These are phyloP conservation scores for Orchesellides sinensis DNA, from an alignment of 2,888 invertebrate genomes.

Conservation along the genomic window DNA sequence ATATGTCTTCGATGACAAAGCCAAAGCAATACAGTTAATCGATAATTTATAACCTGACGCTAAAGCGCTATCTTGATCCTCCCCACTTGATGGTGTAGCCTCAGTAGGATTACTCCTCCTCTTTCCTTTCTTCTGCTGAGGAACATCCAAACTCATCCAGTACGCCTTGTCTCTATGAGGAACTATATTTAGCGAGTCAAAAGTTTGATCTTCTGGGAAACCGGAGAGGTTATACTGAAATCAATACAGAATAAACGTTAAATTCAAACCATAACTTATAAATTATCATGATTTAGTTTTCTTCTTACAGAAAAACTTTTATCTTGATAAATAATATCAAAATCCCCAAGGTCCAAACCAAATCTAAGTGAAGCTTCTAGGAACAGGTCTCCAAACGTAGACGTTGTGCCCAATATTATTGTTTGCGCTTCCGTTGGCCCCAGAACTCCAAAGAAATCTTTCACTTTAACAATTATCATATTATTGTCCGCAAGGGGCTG, in stretches of 20 bases:
- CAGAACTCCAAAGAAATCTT: conserved; percentile 64
- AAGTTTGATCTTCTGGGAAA: conserved; percentile 51
- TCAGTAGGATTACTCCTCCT: background rate
- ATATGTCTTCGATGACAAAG: too few species aligned
- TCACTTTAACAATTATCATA: conserved; percentile 59
- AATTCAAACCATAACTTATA: background rate
- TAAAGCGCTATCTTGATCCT: background rate
- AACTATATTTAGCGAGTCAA: conserved; percentile 56
- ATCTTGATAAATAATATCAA: conserved; percentile 70
- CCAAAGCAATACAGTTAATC: too few species aligned
- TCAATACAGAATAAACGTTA: background rate
- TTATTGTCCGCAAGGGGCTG: background rate
- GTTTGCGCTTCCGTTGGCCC: conserved; percentile 25
- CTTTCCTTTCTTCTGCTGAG: conserved; percentile 28
- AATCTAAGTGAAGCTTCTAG: conserved; percentile 61
- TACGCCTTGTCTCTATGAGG: conserved; percentile 65
- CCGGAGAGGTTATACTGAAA: conserved; percentile 64
- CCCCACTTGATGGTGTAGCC: background rate
- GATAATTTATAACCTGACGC: background rate
- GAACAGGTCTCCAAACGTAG: conserved; percentile 60
- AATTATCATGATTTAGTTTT: background rate
- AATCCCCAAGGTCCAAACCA: conserved; percentile 51
- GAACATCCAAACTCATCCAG: conserved; percentile 27
- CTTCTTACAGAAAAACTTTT: conserved; percentile 60
- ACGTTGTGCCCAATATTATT: conserved; percentile 45